Evolutionary conservation across 2,797 vertebrate genomes (phyloP).

Genomic region (Xyrichtys novacula): DNA sequence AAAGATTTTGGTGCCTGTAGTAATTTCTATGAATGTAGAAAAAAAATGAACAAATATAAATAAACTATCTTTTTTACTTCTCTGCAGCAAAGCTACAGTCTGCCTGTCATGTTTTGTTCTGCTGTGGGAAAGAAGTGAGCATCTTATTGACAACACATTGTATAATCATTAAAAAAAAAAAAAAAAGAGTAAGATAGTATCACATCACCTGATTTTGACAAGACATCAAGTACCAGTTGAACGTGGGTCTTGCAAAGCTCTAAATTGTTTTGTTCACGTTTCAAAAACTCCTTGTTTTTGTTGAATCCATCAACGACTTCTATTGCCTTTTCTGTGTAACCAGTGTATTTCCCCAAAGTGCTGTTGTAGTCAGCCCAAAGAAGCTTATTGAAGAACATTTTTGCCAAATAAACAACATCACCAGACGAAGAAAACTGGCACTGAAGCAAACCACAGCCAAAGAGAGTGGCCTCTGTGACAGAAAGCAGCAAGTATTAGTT

Average conservation of each 20-base stretch:
- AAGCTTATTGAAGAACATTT: constrained; percentile 1
- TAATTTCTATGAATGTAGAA: no score
- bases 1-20: no score
- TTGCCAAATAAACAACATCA: constrained; percentile 9
- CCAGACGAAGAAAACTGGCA: constrained; percentile 6
- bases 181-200: no score
- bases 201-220: constrained; percentile 10
- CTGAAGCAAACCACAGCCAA: fast-evolving
- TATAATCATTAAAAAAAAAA: neutral
- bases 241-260: neutral
- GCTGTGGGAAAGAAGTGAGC: no score
- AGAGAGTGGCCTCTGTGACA: constrained; percentile 10
- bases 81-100: no score
- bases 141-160: no score
- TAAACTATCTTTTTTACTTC: no score
- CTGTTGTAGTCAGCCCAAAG: fast-evolving
- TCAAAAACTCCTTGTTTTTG: fast-evolving
- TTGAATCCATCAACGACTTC: fast-evolving
- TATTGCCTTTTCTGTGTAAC: neutral
- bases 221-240: fast-evolving
- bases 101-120: no score
- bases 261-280: neutral
- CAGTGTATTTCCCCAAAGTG: constrained; percentile 7
- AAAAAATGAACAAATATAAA: no score
- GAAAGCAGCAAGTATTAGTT: neutral